Conservation (phyloP, 2,113 vertebrate species). For the Albula goreensis region DNA sequence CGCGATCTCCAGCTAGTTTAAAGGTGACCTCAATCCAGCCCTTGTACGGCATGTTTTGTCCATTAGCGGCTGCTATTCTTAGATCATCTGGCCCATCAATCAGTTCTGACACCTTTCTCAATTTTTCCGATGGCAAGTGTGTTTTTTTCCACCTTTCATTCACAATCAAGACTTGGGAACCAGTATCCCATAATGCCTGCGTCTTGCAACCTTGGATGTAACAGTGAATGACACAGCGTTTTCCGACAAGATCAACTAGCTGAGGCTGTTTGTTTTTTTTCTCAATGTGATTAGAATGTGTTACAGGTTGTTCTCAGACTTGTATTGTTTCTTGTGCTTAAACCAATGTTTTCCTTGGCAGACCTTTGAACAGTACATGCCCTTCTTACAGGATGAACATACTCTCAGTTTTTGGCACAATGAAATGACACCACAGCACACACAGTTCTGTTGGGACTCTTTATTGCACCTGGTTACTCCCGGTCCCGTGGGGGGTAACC, state of each 20-base stretch:
- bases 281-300: too few relatives aligned
- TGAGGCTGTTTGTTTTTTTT: too few relatives aligned
- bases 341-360: too few relatives aligned
- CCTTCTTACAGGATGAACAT: not conserved
- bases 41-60: not conserved
- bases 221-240: constrained; percentile 36
- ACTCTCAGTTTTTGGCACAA: not conserved
- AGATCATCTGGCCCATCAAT: not conserved
- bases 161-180: constrained; percentile 42
- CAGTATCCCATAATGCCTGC: constrained; percentile 36
- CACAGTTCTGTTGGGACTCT: not conserved
- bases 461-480: too few relatives aligned
- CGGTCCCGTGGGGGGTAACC: not conserved
- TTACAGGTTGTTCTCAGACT: too few relatives aligned
- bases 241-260: not conserved
- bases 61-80: not conserved
- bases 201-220: constrained; percentile 27
- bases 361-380: not conserved
- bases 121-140: constrained; percentile 11
- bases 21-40: not conserved
- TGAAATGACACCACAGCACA: not conserved
- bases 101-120: constrained; percentile 37
- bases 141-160: constrained; percentile 35
- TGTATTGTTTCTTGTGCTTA: too few relatives aligned
- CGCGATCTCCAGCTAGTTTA: not conserved